phyloP scores from a whole-genome alignment of 1,140 invertebrate genomes.

The Sinonovacula constricta region DNA sequence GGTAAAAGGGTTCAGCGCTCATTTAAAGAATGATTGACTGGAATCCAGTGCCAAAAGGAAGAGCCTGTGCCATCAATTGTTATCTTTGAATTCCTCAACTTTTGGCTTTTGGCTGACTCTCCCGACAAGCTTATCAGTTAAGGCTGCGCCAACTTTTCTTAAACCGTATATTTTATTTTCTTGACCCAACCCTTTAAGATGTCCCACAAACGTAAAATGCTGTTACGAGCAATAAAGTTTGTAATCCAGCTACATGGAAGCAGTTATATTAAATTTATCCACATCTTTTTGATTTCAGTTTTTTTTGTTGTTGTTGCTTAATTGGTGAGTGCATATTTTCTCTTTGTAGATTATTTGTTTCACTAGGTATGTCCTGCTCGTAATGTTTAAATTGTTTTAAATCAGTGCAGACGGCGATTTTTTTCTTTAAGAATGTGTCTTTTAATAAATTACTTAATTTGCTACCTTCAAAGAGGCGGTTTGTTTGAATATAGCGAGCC shows the following conservation, averaged over 20 bases:
- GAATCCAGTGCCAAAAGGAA: conserved; percentile 26
- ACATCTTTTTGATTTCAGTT: too few relatives aligned
- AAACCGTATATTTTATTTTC: conserved; percentile 41
- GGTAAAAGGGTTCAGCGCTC: too few relatives aligned
- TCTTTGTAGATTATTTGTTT: too few relatives aligned
- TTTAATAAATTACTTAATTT: conserved; percentile 1
- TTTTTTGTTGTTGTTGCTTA: too few relatives aligned
- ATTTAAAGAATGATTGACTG: conserved; percentile 41
- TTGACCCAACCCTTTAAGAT: conserved; percentile 9
- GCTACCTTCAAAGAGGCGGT: not conserved
- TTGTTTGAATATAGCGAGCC: not conserved
- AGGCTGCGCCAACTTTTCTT: conserved; percentile 43
- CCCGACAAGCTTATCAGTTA: conserved; percentile 50
- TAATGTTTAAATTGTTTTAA: too few relatives aligned
- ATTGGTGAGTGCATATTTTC: too few relatives aligned
- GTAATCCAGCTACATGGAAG: too few relatives aligned
- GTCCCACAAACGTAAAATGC: too few relatives aligned
- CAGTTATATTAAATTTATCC: too few relatives aligned
- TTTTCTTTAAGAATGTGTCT: not conserved
- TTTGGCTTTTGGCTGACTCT: conserved; percentile 49
- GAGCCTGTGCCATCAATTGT: conserved; percentile 35
- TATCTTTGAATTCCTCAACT: conserved; percentile 53
- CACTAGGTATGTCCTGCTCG: too few relatives aligned
- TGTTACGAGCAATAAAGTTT: too few relatives aligned
- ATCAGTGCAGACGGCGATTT: too few relatives aligned